A percentile compares a stretch with the other conserved stretches of the same genome.
Evolutionary conservation across 1,140 invertebrate genomes (phyloP).

Genomic region (Heliconius himera): DNA sequence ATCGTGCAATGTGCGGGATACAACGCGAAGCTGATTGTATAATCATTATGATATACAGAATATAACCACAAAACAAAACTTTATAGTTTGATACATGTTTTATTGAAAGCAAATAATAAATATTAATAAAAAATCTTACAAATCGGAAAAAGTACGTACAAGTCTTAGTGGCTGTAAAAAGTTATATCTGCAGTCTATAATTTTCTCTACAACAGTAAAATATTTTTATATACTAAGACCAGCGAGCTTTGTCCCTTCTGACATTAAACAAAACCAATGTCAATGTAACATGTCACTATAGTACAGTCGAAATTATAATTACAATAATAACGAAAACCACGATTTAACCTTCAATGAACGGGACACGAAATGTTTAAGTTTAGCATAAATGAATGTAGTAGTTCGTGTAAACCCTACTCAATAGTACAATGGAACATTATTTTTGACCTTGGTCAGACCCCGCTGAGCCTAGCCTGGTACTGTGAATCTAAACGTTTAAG

Average conservation of each 20-base stretch:
- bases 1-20: not conserved
- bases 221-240: not conserved
- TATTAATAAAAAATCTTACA: too few relatives aligned
- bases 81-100: too few relatives aligned
- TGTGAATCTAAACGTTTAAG: not conserved
- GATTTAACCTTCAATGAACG: conserved; percentile 8
- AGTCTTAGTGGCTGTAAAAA: too few relatives aligned
- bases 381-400: conserved; percentile 6
- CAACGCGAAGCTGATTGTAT: too few relatives aligned
- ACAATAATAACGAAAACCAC: not conserved
- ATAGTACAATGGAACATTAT: conserved; percentile 26
- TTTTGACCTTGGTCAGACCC: conserved; percentile 28
- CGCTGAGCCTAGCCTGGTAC: not conserved
- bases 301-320: not conserved
- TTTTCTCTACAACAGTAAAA: too few relatives aligned
- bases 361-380: not conserved
- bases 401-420: not conserved
- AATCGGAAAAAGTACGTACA: too few relatives aligned
- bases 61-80: too few relatives aligned
- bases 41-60: too few relatives aligned
- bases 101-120: too few relatives aligned
- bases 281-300: not conserved
- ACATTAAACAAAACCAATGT: not conserved
- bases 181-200: too few relatives aligned
- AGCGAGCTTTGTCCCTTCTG: not conserved